Conservation (phyloP, 2,888 invertebrate genomes). For the Platycheirus albimanus region DNA sequence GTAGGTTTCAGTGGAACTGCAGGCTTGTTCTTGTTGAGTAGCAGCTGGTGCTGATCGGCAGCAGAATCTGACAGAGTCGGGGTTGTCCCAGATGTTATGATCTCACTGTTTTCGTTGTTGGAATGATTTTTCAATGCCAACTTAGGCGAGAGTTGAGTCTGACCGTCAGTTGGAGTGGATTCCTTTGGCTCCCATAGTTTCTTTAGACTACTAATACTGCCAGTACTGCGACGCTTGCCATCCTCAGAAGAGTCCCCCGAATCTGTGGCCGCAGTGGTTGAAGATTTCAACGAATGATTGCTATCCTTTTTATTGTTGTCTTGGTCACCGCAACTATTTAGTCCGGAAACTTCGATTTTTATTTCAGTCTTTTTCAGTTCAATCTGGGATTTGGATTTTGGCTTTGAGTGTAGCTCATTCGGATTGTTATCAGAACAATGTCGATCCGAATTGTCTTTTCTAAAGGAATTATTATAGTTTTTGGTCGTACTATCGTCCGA, state of each 20-base stretch:
- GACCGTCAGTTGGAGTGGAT: conserved; percentile 68
- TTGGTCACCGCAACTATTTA: conserved; percentile 67
- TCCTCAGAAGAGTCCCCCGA: conserved; percentile 81
- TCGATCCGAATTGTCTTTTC: conserved; percentile 66
- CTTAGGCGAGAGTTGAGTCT: conserved; percentile 83
- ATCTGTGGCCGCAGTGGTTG: conserved; percentile 63
- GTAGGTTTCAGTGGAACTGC: conserved; percentile 88
- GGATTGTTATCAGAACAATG: conserved; percentile 61
- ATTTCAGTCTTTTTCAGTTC: conserved; percentile 83
- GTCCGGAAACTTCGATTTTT: conserved; percentile 81
- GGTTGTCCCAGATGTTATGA: conserved; percentile 75
- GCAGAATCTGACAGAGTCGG: conserved; percentile 66
- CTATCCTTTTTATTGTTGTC: conserved; percentile 81
- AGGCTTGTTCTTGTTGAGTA: conserved; percentile 85
- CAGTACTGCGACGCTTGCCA: conserved; percentile 94
- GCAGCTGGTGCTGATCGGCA: conserved; percentile 67
- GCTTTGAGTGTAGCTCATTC: conserved; percentile 71
- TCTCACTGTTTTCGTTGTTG: conserved; percentile 76
- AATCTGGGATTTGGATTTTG: conserved; percentile 74
- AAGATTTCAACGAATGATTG: conserved; percentile 66
- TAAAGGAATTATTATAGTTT: conserved; percentile 71
- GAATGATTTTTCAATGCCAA: conserved; percentile 83
- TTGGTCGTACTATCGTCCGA: conserved; percentile 72
- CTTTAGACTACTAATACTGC: conserved; percentile 95
- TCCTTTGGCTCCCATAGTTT: conserved; percentile 95